Base-by-base conservation (phyloP, 2,113 vertebrate species). In the Ammodytes dubius region DNA sequence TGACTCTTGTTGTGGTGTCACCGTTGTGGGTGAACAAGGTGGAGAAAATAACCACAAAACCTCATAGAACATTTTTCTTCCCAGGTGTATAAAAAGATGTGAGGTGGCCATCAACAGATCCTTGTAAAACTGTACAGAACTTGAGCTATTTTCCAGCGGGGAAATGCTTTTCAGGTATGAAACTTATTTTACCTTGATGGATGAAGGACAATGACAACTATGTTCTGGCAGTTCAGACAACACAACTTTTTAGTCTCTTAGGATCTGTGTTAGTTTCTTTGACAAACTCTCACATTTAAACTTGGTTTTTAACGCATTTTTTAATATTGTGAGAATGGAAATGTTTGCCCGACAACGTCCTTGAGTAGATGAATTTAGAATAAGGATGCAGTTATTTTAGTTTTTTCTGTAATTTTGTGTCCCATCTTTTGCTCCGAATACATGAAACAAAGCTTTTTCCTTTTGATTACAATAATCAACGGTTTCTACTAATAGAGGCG, bases 221-320 rank as follows among this genome's bases (percentile, higher is more conserved):
- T 80, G 65, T 72, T 81, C 70, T 77, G 65, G 65, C 74, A 76
- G 64, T 74, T 79, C 82, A 87, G 77, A 85, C 72, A 50, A 46
- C 68, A 63, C 27, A 71, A 27, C 27, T 65, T 70, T 67, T 60
- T 50, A 69, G 79, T 87, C 87, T 85, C 89, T 46, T 42, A 53
- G 71, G 85, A 70, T 57, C 82, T 87, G 85, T 65, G 67, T 87
- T 89, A 80, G 17, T 88, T 86, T 87, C 75, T 84, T 59, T 77
- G 73, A 77, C 56, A 83, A 81, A 70, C 46, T 72, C 39, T 13
- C 9, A 40, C 40, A 67, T 78, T 78, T 80, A 73, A 76, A 87
- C 56, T 83, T 78, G 72, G 80, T 73, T 85, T 27, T 79, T 58
- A 47, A 70, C 47, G 60, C 68, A n/a, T 50, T 42, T 78, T 65